Base-by-base conservation (phyloP, 2,888 invertebrate species). In the Athalia cordata region DNA sequence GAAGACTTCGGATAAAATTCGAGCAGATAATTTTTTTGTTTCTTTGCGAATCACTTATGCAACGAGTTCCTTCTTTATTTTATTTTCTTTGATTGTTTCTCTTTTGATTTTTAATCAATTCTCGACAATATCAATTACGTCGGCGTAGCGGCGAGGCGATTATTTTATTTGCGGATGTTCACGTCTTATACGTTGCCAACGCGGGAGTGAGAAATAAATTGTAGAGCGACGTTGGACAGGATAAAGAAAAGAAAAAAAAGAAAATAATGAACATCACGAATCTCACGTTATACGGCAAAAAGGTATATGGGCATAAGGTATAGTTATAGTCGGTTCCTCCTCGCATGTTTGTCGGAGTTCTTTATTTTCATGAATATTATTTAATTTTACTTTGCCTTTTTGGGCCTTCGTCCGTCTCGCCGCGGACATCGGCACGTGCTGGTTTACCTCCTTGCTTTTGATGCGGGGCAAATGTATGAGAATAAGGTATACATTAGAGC, bases 401-500 rank as follows among this genome's bases (percentile, higher is more conserved):
- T 75, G 49, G 62, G 29, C 72, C 72, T 59, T 72, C 62, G 61
- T 29, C 59, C 67, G 50, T 43, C 72, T 75, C 62, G 62, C 62
- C 9, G 62, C 62, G 57, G 72, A 72, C 72, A 72, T 72, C 72
- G 72, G 72, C 72, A 72, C 72, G 72, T 72, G 72, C 72, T 72
- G 72, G 57, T 49, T 72, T 59, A 8, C 72, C 72, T 72, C 72
- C 11, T 55, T 9, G 11, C n/a, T 9, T 29, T 55, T n/a, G 55
- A 55, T 9, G n/a, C 55, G n/a, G 11, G 11, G 9, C n/a, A 11
- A 55, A 55, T 9, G 11, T 55, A 9, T 55, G 7, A 11, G 7
- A 9, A 9, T 55, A 55, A 55, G 72, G 72, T 72, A 8, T 15
- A n/a, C 9, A 7, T 62, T 50, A 47, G 75, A 62, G 50, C 50